Percentiles rank a stretch among this genome's conserved stretches.
phyloP scores from a whole-genome alignment of 2,113 vertebrate genomes.

The Henicopernis longicauda region DNA sequence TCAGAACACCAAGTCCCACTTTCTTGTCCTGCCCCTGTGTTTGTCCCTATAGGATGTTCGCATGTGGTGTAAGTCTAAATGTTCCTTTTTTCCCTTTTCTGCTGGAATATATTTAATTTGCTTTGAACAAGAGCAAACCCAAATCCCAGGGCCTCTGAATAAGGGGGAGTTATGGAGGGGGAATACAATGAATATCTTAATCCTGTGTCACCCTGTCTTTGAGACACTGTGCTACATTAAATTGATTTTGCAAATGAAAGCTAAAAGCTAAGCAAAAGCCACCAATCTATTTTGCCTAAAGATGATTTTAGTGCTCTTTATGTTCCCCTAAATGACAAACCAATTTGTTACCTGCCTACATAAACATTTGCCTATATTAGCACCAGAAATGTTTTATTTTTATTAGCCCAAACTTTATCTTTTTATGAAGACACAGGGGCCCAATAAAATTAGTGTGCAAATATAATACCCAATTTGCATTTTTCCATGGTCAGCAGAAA shows the following conservation, averaged over 20 bases:
- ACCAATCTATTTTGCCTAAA: conserved; percentile 75
- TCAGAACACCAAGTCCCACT: not conserved
- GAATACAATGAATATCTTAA: conserved; percentile 40
- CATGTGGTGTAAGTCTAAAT: not conserved
- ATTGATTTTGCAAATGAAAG: conserved; percentile 80
- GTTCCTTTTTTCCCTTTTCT: not conserved
- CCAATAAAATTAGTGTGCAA: conserved; percentile 79
- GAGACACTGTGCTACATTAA: conserved; percentile 67
- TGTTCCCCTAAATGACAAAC: conserved; percentile 78
- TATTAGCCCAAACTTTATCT: conserved; percentile 78
- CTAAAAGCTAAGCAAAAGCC: conserved; percentile 77
- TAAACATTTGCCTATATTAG: conserved; percentile 80
- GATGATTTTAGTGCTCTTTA: conserved; percentile 79
- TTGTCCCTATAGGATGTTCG: not conserved
- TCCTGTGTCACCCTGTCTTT: conserved; percentile 69
- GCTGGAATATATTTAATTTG: conserved; percentile 51
- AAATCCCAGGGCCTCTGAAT: conserved; percentile 34
- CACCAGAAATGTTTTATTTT: conserved; percentile 82
- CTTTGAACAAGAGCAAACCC: conserved; percentile 35
- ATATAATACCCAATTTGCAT: conserved; percentile 89
- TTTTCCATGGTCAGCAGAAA: conserved; percentile 90
- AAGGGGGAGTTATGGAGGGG: not conserved
- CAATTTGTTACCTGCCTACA: conserved; percentile 81
- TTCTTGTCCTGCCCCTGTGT: not conserved
- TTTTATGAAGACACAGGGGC: conserved; percentile 77